These are phyloP conservation scores for Columba janthina DNA, from an alignment of 2,113 vertebrate species.

Conservation along the genomic window DNA sequence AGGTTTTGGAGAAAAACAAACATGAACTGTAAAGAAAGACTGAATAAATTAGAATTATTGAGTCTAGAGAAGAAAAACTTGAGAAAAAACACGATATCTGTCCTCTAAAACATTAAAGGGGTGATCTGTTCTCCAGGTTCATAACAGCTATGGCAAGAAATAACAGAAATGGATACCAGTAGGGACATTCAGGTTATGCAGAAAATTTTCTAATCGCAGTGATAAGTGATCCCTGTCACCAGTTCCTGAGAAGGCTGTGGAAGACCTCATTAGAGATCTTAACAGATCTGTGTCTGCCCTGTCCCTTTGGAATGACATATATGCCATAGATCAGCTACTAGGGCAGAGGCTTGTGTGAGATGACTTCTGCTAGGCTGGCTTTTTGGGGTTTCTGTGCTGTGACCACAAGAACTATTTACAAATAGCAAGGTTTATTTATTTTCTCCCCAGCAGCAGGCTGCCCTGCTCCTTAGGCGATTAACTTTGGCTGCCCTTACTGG, in stretches of 20 bases:
- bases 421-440: not conserved
- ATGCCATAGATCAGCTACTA: not conserved
- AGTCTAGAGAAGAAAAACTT: not conserved
- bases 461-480: not conserved
- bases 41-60: conserved; percentile 17
- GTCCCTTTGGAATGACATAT: rapidly evolving
- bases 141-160: not conserved
- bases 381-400: not conserved
- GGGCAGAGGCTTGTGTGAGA: not conserved
- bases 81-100: not conserved
- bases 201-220: not conserved
- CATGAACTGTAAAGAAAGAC: not conserved
- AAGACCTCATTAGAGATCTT: not conserved
- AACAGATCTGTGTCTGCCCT: not conserved
- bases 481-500: conserved; percentile 20
- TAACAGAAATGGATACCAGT: not conserved
- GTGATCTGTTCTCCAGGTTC: not conserved
- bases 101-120: not conserved
- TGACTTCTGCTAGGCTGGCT: not conserved
- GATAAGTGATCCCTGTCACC: not conserved
- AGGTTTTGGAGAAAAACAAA: conserved; percentile 2
- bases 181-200: not conserved
- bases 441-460: not conserved
- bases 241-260: not conserved
- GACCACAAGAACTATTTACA: not conserved